phyloP scores from a whole-genome alignment of 1,140 invertebrate genomes.

The Onthophagus taurus region DNA sequence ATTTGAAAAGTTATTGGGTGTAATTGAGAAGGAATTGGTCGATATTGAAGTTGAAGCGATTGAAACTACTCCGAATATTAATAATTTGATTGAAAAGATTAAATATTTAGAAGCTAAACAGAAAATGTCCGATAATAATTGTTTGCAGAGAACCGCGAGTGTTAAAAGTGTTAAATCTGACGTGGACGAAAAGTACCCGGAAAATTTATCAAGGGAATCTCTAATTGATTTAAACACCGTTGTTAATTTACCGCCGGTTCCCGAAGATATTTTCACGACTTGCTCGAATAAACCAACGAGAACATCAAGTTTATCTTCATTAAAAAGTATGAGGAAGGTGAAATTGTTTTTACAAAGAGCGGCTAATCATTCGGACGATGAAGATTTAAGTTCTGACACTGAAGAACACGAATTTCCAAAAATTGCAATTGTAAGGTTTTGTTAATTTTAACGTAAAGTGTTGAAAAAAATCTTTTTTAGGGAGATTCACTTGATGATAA shows the following conservation, averaged over 20 bases:
- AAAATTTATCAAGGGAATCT: slow-evolving; percentile 37
- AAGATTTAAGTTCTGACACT: slow-evolving; percentile 32
- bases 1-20: slow-evolving; percentile 29
- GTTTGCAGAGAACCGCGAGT: slow-evolving; percentile 22
- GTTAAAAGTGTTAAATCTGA: slow-evolving; percentile 30
- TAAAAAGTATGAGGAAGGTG: slow-evolving; percentile 38
- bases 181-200: slow-evolving; percentile 39
- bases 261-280: slow-evolving; percentile 37
- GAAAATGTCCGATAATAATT: slow-evolving; percentile 19
- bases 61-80: slow-evolving; percentile 1
- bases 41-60: slow-evolving; percentile 25
- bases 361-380: slow-evolving; percentile 33
- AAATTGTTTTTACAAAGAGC: slow-evolving; percentile 37
- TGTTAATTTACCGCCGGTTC: slow-evolving; percentile 36
- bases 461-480: slow-evolving; percentile 16
- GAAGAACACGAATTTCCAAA: slow-evolving; percentile 30
- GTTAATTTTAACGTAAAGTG: not conserved
- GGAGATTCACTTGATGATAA: slow-evolving; percentile 27
- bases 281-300: slow-evolving; percentile 32
- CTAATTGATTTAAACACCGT: slow-evolving; percentile 36
- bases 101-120: slow-evolving; percentile 31
- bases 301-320: slow-evolving; percentile 35
- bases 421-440: slow-evolving; percentile 12
- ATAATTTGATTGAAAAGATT: slow-evolving; percentile 28
- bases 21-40: slow-evolving; percentile 27